Conservation (phyloP, 2,797 vertebrate species). For the Luscinia luscinia region DNA sequence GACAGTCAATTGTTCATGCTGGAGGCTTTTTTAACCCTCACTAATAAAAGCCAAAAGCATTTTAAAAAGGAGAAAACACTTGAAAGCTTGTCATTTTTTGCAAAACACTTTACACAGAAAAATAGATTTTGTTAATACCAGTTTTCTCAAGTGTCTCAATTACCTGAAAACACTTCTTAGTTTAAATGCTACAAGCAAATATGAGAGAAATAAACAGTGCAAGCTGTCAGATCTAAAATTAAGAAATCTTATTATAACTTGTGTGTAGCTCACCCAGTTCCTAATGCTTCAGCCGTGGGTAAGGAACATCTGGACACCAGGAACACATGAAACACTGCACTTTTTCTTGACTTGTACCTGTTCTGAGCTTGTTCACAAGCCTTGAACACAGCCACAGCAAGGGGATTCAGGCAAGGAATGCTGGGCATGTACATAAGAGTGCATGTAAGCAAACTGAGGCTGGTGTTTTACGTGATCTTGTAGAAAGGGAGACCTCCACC, state of each 20-base stretch:
- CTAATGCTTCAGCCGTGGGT: not conserved
- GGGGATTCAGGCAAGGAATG: not conserved
- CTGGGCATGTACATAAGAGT: not conserved
- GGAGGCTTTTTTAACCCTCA: conserved; percentile 16
- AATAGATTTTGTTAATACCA: conserved; percentile 39
- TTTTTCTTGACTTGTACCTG: not conserved
- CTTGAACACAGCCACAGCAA: not conserved
- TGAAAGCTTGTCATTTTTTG: conserved; percentile 39
- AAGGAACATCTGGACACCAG: not conserved
- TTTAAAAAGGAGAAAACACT: not conserved
- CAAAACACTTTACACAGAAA: conserved; percentile 28
- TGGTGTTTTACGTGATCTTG: not conserved
- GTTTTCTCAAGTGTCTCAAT: conserved; percentile 56
- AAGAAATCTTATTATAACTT: conserved; percentile 23
- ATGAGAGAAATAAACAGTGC: not conserved
- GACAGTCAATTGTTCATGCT: not conserved
- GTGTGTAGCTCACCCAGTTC: not conserved
- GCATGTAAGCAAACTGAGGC: not conserved
- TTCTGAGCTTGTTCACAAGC: not conserved
- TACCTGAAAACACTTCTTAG: conserved; percentile 47
- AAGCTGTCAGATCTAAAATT: conserved; percentile 7
- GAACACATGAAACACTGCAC: not conserved
- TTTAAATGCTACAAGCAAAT: not conserved
- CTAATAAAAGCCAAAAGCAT: conserved; percentile 37
- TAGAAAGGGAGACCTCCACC: not conserved